Evolutionary conservation across 1,140 invertebrate genomes (phyloP), one percentile per base, ranked within the genome.

Genomic region (Drosophila ogumai): DNA sequence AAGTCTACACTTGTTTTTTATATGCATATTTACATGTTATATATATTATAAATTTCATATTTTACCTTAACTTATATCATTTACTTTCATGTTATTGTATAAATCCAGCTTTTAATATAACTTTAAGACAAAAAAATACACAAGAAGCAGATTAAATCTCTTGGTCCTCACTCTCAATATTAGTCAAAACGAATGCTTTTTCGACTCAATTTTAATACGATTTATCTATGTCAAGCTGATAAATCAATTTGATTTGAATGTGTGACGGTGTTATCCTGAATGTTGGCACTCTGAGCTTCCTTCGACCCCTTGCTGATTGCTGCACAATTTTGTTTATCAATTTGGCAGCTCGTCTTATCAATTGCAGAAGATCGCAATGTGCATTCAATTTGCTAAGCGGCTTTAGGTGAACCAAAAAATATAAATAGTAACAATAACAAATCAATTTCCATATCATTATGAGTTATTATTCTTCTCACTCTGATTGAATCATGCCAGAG

Each of bases 191-290:
- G 13, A 56, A 19, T 44, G 7, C 50, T 54, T 36, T 58, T 36
- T 31, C 28, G 19, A 36, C 52, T 64, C 43, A 17, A 58, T 67
- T 75, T 75, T 32, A 59, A 49, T 61, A 13, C 44, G 64, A 69
- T 77, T 77, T 77, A 77, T 63, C 38, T 34, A 31, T 55, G 74
- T 57, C 56, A 54, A 19, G 40, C 57, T 52, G 66, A 69, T 78
- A 78, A 77, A 78, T 78, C 64, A 77, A 78, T 77, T 78, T 78
- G 40, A 75, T 66, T 55, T 52, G 40, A n/a, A 32, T 58, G 38
- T 49, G 47, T 44, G 47, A 58, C 43, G 71, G 65, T 69, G 52
- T 63, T 46, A 41, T 67, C 43, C 50, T 25, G 25, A 19, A 15
- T 69, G 49, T 71, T 69, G 9, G 38, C 64, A 57, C 34, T 28